Evolutionary conservation across 2,797 vertebrate genomes (phyloP), one percentile per base, ranked within the genome.

Genomic region (Selene dorsalis): DNA sequence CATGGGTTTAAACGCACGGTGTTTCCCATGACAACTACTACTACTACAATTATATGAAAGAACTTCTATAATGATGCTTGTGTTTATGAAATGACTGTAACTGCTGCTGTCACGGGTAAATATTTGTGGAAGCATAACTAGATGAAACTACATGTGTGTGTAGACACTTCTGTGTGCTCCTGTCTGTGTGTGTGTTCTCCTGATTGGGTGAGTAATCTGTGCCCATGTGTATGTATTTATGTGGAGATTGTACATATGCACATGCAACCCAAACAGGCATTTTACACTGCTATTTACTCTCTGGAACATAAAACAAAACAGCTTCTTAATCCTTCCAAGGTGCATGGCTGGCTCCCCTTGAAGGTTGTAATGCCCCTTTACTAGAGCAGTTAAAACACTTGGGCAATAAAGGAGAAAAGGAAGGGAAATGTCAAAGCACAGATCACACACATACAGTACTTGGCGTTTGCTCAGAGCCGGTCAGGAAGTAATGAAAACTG

Each of bases 241-340:
- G 30, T 81, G 78, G 63, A 62, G 73, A 90, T 41, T 89, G 71
- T 87, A 90, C 81, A 73, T 85, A 88, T 90, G 79, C 88, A 86
- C 87, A 88, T 77, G 71, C 69, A 87, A 89, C 78, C 78, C 86
- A 77, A 85, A 91, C 64, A 87, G 85, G 79, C 70, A 82, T 84
- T 92, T 93, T 88, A 92, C 84, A 79, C 91, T 57, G 81, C 83
- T 76, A 79, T 92, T 93, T 94, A 88, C 76, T 87, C 88, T 69
- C 35, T 78, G 79, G 63, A 92, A 90, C 83, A 88, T 89, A 87
- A 89, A 92, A 93, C 76, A 87, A 90, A 93, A 88, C 64, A 71
- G 87, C 91, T 80, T 84, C 86, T 90, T 94, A 94, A 95, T 95
- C 88, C 89, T 91, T 94, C 86, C 93, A 94, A 93, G 89, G 90